Evolutionary conservation across 2,113 vertebrate genomes (phyloP), one percentile per base, ranked within the genome.

Genomic region (Poeciliopsis retropinna): DNA sequence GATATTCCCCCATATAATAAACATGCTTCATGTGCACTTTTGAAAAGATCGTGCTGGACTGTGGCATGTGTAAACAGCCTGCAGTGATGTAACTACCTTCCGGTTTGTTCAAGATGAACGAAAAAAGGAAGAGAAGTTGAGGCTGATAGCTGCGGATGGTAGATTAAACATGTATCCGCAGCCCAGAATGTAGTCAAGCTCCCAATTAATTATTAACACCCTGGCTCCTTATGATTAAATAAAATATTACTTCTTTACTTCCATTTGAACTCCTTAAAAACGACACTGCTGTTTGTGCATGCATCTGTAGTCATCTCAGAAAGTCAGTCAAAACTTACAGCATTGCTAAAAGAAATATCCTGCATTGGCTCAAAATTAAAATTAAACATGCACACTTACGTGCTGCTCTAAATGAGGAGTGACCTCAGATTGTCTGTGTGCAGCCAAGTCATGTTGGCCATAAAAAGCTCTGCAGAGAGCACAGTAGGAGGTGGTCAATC

Each of bases 121-220:
- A 72, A 76, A 79, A 84, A 78, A 76, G 41, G 29, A 14, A 44
- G 47, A 29, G 19, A 13, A 29, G 65, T 15, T 25, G 22, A 39
- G 54, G 61, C 61, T 63, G 76, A 84, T 75, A 75, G 73, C 75
- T 88, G 79, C 66, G 83, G 88, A 90, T 81, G 80, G 73, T 70
- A 79, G 84, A 91, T 90, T 79, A 88, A 92, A 88, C 82, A 88
- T 91, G 88, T 76, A 89, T 87, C 81, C 79, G 67, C 85, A 83
- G 79, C 88, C 87, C 82, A 85, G 85, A 91, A 91, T 87, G 75
- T 73, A 82, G 88, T 88, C 88, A 87, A 90, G 89, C 79, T 72
- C 86, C 80, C 69, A 81, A 90, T 91, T 86, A 92, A 91, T 91
- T 88, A 91, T 91, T 84, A 54, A 90, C 79, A 69, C 60, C 63